Evolutionary conservation across 2,113 vertebrate genomes (phyloP).

Genomic region (Ivindomyrus marchei): DNA sequence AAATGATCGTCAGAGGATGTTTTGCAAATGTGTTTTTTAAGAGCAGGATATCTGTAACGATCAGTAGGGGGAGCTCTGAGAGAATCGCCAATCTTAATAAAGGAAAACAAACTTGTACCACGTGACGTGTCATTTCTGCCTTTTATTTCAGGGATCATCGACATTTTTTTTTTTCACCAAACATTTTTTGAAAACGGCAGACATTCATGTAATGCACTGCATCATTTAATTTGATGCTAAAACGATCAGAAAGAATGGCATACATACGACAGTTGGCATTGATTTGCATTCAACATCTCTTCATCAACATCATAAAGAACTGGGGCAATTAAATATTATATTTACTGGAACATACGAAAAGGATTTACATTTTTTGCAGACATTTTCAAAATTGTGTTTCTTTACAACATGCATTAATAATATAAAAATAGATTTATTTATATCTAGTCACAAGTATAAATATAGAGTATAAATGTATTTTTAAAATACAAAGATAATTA

Average conservation of each 20-base stretch:
- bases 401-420: slow-evolving; percentile 72
- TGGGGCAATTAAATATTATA: slow-evolving; percentile 50
- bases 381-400: slow-evolving; percentile 29
- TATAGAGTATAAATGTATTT: slow-evolving; percentile 99
- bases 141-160: slow-evolving; percentile 34
- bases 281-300: not conserved
- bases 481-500: slow-evolving; percentile 98
- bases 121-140: too few relatives aligned
- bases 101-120: not conserved
- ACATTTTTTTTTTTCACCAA: slow-evolving; percentile 37
- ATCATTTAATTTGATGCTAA: not conserved
- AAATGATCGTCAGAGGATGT: not conserved
- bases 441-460: slow-evolving; percentile 83
- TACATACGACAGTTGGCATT: not conserved
- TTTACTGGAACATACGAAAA: slow-evolving; percentile 44
- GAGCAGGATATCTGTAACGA: not conserved
- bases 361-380: slow-evolving; percentile 6
- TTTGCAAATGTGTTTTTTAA: slow-evolving; percentile 24
- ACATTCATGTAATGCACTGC: not conserved
- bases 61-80: slow-evolving; percentile 54
- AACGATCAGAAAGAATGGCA: not conserved
- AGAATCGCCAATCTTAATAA: slow-evolving; percentile 24
- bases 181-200: slow-evolving; percentile 16
- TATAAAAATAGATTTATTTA: slow-evolving; percentile 98
- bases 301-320: slow-evolving; percentile 27